A percentile compares a stretch with the other conserved stretches of the same genome.
phyloP scores from a whole-genome alignment of 2,888 invertebrate species.

The Tachina grossa region DNA sequence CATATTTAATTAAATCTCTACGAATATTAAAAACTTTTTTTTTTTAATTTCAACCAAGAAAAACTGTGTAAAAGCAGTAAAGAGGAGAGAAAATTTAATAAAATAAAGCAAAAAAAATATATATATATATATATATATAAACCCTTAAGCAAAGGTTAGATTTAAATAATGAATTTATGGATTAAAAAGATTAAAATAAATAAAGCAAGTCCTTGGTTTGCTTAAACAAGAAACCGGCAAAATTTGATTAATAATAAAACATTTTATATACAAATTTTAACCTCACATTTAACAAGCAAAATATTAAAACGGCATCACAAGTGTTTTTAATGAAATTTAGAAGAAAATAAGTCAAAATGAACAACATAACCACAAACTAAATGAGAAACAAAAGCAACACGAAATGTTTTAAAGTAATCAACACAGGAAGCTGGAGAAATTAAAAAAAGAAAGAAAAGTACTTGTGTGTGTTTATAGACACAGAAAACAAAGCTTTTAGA shows the following conservation, averaged over 20 bases:
- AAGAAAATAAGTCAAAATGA: conserved; percentile 17
- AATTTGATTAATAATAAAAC: conserved; percentile 43
- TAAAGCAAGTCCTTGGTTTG: background rate
- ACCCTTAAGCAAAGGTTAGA: conserved; percentile 54
- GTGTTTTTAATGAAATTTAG: conserved; percentile 55
- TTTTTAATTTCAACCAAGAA: conserved; percentile 26
- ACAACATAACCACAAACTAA: conserved; percentile 37
- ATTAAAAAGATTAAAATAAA: conserved; percentile 49
- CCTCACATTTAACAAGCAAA: conserved; percentile 21
- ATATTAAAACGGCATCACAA: conserved; percentile 23
- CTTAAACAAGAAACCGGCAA: background rate
- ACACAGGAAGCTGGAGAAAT: conserved; percentile 55
- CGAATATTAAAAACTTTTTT: conserved; percentile 68
- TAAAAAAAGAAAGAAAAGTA: conserved; percentile 23
- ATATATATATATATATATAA: background rate
- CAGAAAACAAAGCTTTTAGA: conserved; percentile 28
- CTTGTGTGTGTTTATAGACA: conserved; percentile 19
- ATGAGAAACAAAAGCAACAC: conserved; percentile 34
- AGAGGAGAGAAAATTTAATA: conserved; percentile 38
- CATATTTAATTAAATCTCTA: conserved; percentile 69
- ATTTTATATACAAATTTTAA: background rate
- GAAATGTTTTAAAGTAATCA: conserved; percentile 62
- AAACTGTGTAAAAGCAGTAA: conserved; percentile 13
- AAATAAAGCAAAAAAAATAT: conserved; percentile 33
- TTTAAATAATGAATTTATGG: conserved; percentile 57